These are phyloP conservation scores for Novumbra hubbsi DNA, from an alignment of 2,797 vertebrate species.

Conservation along the genomic window DNA sequence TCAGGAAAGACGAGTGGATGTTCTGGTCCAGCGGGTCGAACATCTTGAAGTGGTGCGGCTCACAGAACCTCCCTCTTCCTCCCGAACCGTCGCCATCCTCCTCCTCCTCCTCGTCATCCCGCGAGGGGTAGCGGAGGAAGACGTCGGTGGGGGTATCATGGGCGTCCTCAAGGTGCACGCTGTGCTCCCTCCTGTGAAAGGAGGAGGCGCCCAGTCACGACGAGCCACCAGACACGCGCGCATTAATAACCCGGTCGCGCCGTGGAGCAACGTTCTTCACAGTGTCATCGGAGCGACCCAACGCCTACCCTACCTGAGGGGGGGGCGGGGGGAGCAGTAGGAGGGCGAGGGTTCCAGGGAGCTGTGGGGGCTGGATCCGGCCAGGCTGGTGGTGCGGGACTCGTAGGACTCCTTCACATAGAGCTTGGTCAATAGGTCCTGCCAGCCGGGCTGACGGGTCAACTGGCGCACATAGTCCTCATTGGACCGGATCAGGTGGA, in stretches of 20 bases:
- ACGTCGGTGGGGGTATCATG: constrained; percentile 32
- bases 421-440: constrained; percentile 92
- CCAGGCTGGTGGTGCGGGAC: constrained; percentile 67
- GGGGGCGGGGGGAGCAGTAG: constrained; percentile 11
- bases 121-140: constrained; percentile 62
- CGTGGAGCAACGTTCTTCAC: too few species aligned
- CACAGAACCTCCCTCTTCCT: constrained; percentile 22
- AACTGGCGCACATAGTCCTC: constrained; percentile 87
- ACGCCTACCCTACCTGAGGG: neutral
- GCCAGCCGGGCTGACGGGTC: constrained; percentile 87
- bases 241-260: too few species aligned
- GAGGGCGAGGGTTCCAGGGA: constrained; percentile 53
- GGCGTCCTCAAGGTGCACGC: constrained; percentile 56
- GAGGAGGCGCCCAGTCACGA: constrained; percentile 27
- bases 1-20: constrained; percentile 78
- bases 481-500: constrained; percentile 87
- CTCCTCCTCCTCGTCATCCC: constrained; percentile 59
- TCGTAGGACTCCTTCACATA: constrained; percentile 89
- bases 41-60: constrained; percentile 76
- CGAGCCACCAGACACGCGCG: neutral
- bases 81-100: constrained; percentile 65
- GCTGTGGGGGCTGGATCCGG: constrained; percentile 46
- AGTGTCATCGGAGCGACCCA: too few species aligned
- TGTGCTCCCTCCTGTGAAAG: constrained; percentile 54
- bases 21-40: constrained; percentile 82